Conservation (phyloP, 2,888 invertebrate genomes). For the Eupithecia pulchellata region DNA sequence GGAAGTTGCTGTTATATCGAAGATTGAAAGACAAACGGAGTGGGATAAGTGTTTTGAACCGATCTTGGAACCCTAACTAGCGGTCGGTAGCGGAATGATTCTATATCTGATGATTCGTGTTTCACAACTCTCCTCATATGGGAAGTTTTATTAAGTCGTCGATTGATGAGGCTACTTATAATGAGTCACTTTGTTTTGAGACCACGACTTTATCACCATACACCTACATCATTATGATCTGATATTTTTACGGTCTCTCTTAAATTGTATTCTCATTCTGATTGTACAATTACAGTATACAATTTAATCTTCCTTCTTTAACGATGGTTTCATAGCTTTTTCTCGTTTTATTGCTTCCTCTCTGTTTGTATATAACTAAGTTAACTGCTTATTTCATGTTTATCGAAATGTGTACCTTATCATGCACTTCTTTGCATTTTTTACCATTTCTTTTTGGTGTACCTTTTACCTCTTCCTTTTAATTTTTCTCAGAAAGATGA, state of each 20-base stretch:
- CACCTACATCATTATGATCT: not conserved
- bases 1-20: too few species aligned
- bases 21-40: too few species aligned
- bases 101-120: slow-evolving; percentile 15
- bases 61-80: too few species aligned
- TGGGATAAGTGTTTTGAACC: too few species aligned
- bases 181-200: slow-evolving; percentile 8
- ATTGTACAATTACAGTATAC: not conserved
- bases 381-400: not conserved
- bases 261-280: not conserved
- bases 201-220: not conserved
- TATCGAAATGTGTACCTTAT: not conserved
- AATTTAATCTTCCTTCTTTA: not conserved
- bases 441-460: too few species aligned
- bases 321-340: not conserved
- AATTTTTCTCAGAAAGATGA: not conserved
- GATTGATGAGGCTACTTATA: slow-evolving; percentile 2
- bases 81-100: slow-evolving; percentile 7
- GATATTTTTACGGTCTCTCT: not conserved
- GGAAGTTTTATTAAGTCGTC: slow-evolving; percentile 9
- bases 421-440: too few species aligned
- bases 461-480: too few species aligned
- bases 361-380: not conserved
- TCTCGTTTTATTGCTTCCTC: not conserved
- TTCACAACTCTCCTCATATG: slow-evolving; percentile 11